Percentiles rank a stretch among this genome's conserved stretches.
These are phyloP conservation scores for Boloria euphrosyne DNA, from an alignment of 2,888 invertebrate species.

Conservation along the genomic window DNA sequence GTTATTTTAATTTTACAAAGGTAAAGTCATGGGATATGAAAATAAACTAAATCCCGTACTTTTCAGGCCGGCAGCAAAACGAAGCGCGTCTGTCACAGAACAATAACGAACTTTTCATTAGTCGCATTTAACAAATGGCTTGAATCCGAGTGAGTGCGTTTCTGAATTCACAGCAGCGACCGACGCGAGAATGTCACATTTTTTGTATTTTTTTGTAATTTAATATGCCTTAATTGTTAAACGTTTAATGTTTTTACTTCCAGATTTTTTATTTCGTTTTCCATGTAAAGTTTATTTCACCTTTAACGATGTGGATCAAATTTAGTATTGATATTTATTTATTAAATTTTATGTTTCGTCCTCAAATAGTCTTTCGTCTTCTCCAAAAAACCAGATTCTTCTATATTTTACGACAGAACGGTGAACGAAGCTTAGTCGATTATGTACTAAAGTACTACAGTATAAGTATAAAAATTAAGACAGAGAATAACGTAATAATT, in stretches of 20 bases:
- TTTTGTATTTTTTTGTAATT: background rate
- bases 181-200: constrained; percentile 6
- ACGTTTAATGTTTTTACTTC: background rate
- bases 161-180: constrained; percentile 9
- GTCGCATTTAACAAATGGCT: constrained; percentile 22
- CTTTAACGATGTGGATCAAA: no score
- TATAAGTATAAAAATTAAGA: no score
- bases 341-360: no score
- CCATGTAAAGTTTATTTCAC: no score
- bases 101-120: constrained; percentile 25
- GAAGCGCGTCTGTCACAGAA: constrained; percentile 17
- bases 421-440: no score
- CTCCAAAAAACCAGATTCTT: no score
- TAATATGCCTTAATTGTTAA: background rate
- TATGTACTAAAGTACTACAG: no score
- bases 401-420: no score
- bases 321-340: no score
- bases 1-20: background rate
- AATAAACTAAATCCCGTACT: constrained; percentile 17
- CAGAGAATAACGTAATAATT: no score
- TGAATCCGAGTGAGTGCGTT: constrained; percentile 14
- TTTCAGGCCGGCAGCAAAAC: constrained; percentile 12
- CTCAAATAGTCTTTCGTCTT: no score
- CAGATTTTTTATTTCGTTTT: no score
- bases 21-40: constrained; percentile 16